Percentiles rank a stretch among this genome's conserved stretches.
These are phyloP conservation scores for Oscarella lobularis DNA, from an alignment of 37 sponge, comb jelly and placozoan genomes.

Conservation along the genomic window DNA sequence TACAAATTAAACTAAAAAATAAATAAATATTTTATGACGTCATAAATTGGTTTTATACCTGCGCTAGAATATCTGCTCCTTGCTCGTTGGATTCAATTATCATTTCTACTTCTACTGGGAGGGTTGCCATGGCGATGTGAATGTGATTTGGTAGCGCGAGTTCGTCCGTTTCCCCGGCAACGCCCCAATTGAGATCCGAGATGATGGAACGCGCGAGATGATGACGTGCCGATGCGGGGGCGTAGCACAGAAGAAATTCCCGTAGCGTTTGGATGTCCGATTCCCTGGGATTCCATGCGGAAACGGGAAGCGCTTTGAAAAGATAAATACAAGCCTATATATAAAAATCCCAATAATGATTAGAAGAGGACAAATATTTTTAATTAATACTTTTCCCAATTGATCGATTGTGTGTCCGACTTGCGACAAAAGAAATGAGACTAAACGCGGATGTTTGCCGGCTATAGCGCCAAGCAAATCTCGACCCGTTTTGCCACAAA, in stretches of 20 bases:
- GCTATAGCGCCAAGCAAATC: background rate
- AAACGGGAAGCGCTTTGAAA: background rate
- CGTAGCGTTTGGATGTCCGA: background rate
- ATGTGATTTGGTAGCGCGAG: background rate
- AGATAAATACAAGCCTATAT: background rate
- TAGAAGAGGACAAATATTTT: too few relatives aligned
- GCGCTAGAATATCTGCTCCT: background rate
- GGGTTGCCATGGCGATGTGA: background rate
- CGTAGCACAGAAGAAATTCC: slow-evolving; percentile 13
- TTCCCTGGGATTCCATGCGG: background rate
- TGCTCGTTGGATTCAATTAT: too few relatives aligned
- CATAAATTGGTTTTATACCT: too few relatives aligned
- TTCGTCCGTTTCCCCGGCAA: too few relatives aligned
- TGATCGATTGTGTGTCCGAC: background rate
- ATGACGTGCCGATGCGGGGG: slow-evolving; percentile 44
- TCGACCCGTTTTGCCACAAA: background rate
- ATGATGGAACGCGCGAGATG: slow-evolving; percentile 64
- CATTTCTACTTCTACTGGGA: background rate
- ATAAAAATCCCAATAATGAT: too few relatives aligned
- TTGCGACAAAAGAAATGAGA: background rate
- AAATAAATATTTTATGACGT: too few relatives aligned
- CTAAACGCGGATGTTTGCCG: background rate
- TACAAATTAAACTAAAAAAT: too few relatives aligned
- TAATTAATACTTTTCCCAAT: background rate
- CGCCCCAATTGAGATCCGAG: slow-evolving; percentile 30